Evolutionary conservation across 2,888 invertebrate species (phyloP).

Genomic region (Rhagonycha lutea): DNA sequence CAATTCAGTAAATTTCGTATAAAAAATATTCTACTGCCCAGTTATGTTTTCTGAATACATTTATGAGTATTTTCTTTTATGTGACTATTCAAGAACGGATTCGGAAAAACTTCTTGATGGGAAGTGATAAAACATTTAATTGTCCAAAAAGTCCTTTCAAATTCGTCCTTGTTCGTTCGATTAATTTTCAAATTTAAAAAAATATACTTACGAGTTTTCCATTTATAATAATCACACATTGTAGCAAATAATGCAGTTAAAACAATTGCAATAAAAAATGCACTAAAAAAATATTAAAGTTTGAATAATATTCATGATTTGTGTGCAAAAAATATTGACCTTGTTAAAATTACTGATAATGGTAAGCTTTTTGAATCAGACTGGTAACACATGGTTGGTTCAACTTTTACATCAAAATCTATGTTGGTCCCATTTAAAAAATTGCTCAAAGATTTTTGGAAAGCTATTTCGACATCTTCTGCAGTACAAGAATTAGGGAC

Average conservation of each 20-base stretch:
- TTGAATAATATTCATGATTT: background rate
- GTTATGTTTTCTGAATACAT: no score
- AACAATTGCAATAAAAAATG: slow-evolving; percentile 42
- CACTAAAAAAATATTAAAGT: slow-evolving; percentile 38
- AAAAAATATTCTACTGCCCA: no score
- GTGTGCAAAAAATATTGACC: slow-evolving; percentile 38
- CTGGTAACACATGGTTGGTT: slow-evolving; percentile 66
- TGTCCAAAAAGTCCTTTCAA: no score
- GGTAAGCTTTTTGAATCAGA: slow-evolving; percentile 32
- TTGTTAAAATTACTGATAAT: slow-evolving; percentile 40
- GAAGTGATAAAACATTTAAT: background rate
- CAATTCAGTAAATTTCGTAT: background rate
- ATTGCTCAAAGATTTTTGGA: slow-evolving; percentile 57
- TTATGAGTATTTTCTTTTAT: no score
- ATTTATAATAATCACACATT: slow-evolving; percentile 42
- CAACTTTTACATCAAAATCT: slow-evolving; percentile 61
- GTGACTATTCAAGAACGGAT: no score
- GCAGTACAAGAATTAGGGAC: slow-evolving; percentile 65
- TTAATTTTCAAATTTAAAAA: no score
- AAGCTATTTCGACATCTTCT: slow-evolving; percentile 62
- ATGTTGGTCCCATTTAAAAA: slow-evolving; percentile 61
- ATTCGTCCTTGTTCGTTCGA: no score
- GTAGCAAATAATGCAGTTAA: slow-evolving; percentile 44
- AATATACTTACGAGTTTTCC: slow-evolving; percentile 42
- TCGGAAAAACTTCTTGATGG: background rate